Evolutionary conservation across 2,113 vertebrate species (phyloP), one percentile per base, ranked within the genome.

Genomic region (Pholis gunnellus): DNA sequence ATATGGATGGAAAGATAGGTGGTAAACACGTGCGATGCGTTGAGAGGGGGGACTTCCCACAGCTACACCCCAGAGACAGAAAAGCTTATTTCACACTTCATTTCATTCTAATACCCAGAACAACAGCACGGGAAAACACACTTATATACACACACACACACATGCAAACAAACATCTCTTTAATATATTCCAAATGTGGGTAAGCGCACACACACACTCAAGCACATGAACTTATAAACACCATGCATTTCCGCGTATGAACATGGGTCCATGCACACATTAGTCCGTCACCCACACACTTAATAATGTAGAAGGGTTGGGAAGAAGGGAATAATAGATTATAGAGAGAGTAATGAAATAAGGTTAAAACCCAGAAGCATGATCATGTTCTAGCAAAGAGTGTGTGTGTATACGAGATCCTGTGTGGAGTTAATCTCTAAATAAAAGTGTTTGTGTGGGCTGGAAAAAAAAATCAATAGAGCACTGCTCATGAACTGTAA

Each of bases 61-160:
- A 87, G 91, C 92, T 85, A 77, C 89, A 87, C 92, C 88, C 91
- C 92, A 91, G 92, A 91, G 89, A 94, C 93, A 88, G 89, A 92
- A 89, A 89, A 95, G 93, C 94, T 95, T 94, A 95, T 96, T 96
- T 95, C 94, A 95, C 93, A 94, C 92, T 93, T 94, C 93, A 94
- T 95, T 95, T 94, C 92, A 86, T 91, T 93, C 93, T 94, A 93
- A 94, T 94, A 93, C 93, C 91, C 90, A 80, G 67, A 90, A 92
- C 88, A 91, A 90, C 88, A 87, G 87, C 90, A 75, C 1, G 7
- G 67, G 69, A 72, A 72, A 63, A 66, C 64, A 80, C 78, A 86
- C 75, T 61, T 72, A 65, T 9, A 50, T 50, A 68, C 46, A 72
- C 31, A 57, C 38, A 72, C 31, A 57, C 38, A 72, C 29, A 48